phyloP scores from a whole-genome alignment of 30 jellyfish, hydroid and myxozoan species.

The Aurelia sp. region DNA sequence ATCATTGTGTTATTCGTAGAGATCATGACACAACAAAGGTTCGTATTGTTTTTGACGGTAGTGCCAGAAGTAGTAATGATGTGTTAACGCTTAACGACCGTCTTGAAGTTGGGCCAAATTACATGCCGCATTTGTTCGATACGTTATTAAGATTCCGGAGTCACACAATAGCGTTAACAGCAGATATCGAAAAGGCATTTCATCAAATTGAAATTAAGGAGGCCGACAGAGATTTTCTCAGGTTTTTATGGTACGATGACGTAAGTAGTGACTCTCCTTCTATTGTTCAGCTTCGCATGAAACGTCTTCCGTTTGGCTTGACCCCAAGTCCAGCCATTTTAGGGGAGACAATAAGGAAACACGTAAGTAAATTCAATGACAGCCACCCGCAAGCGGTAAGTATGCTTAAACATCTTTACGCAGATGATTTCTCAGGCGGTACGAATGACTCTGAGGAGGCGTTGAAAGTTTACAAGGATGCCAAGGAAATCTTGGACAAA shows the following conservation, averaged over 20 bases:
- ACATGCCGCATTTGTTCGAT: conserved; percentile 33
- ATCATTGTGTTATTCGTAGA: conserved; percentile 26
- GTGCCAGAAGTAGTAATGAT: no score
- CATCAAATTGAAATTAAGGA: conserved; percentile 4
- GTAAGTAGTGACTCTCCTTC: conserved; percentile 8
- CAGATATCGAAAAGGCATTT: conserved; percentile 43
- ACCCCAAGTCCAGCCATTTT: conserved; percentile 25
- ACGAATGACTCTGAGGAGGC: no score
- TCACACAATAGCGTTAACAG: conserved; percentile 10
- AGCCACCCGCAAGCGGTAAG: conserved; percentile 28
- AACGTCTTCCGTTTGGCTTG: conserved; percentile 47
- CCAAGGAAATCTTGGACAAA: not conserved
- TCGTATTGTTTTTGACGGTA: conserved; percentile 50
- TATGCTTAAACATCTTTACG: conserved; percentile 10
- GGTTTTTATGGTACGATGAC: conserved; percentile 49
- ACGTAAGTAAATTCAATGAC: conserved; percentile 8
- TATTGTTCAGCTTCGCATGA: conserved; percentile 22
- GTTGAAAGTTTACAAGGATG: no score
- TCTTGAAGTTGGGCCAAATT: conserved; percentile 19
- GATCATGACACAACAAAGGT: conserved; percentile 47
- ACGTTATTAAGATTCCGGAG: conserved; percentile 22
- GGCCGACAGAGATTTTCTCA: conserved; percentile 14
- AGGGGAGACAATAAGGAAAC: conserved; percentile 46
- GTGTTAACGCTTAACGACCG: not conserved
- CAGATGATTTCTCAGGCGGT: conserved; percentile 24